Evolutionary conservation across 1,140 invertebrate species (phyloP), one percentile per base, ranked within the genome.

Genomic region (Papilio polyxenes): DNA sequence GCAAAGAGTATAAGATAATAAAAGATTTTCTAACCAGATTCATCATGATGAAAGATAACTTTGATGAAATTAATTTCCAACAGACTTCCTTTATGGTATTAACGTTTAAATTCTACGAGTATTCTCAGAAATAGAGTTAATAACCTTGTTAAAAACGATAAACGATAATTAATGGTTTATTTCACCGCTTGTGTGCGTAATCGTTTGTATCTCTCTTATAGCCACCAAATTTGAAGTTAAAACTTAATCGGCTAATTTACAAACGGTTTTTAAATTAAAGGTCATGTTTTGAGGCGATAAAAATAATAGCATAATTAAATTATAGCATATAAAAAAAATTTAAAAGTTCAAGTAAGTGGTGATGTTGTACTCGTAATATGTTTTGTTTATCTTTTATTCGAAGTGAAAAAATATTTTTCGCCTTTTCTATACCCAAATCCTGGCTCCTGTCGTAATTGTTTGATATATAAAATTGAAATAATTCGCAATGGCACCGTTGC

Each of bases 391-490:
- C 5, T 17, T 2, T 62, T 23, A 62, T 20, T 62, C n/a, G 17
- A 62, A 62, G 3, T 20, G 59, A 62, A 62, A 62, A 62, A 6
- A 62, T 62, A 5, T 62, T 10, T 23, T 2, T 59, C 40, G 74
- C 0, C 5, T n/a, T 56, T 37, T 78, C 7, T 59, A 8, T 62
- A 59, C 8, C 31, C n/a, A n/a, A 56, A 17, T n/a, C 37, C 53
- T 49, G n/a, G 3, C 17, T 15, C 37, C 37, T 31, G 49, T 1
- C 15, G 49, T 62, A 59, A 44, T 59, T 79, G 9, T 79, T 65
- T 3, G 65, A 65, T 17, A 23, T 80, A 69, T 80, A 20, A 69
- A 51, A 69, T 80, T 69, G 65, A 11, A 56, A 44, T 69, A 69
- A 69, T 80, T 80, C 49, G 2, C 53, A 48, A 69, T 49, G 20